Base-by-base conservation (phyloP, 2,113 vertebrate species). In the Girardinichthys multiradiatus region DNA sequence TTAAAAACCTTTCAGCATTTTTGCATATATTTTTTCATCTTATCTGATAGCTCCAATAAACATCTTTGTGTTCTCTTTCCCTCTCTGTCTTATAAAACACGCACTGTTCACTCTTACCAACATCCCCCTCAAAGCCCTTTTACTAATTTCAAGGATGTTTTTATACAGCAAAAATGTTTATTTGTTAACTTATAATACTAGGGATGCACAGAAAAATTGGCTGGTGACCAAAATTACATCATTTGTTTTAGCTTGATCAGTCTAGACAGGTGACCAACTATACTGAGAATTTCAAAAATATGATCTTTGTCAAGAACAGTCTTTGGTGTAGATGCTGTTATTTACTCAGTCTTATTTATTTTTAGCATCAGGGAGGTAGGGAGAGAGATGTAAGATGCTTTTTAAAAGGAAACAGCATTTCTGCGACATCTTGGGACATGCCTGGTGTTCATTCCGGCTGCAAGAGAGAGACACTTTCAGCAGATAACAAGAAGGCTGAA, bases 151-250 rank as follows among this genome's bases (percentile, higher is more conserved):
- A 57, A 68, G 37, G 28, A 68, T 79, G 59, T 76, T 76, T 85
- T 80, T 62, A 84, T 65, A 64, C 68, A 2, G n/a, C 24, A n/a
- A 51, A 5, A 31, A 88, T 70, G 64, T 77, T 82, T 83, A 65
- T 85, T 84, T 85, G 64, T 72, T 80, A 45, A 8, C 5, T 15
- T 39, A 17, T 13, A 24, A 24, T 10, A 8, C 9, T 10, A 51
- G 21, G 24, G 4, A 51, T 0, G 21, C 19, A 24, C 2, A 17
- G 48, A 51, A 6, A 51, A 51, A n/a, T 51, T 51, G 48, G 37
- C 37, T 39, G 37, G 10, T 21, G 48, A 24, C 17, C 7, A 15
- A 39, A 8, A 13, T 39, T 13, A 4, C 4, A 21, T 15, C 21
- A 51, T 51, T 51, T n/a, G 19, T 8, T 51, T 51, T 10, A 8